phyloP scores from a whole-genome alignment of 2,113 vertebrate species.

The Onychostruthus taczanowskii region DNA sequence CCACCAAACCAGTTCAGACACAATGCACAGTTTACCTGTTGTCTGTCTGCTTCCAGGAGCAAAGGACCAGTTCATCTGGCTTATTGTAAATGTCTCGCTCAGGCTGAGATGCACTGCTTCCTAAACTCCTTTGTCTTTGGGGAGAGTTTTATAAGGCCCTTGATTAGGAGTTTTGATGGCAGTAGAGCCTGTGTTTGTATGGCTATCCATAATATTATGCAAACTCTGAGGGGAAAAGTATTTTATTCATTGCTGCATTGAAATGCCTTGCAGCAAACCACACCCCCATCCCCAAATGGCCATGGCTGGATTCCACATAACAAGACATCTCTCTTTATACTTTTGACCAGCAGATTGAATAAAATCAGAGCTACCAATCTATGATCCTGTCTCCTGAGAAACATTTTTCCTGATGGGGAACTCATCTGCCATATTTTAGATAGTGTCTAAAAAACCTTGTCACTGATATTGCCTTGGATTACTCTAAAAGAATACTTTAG shows the following conservation, averaged over 20 bases:
- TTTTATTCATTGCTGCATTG: not conserved
- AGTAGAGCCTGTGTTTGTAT: not conserved
- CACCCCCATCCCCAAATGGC: not conserved
- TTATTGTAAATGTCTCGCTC: not conserved
- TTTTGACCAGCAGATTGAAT: not conserved
- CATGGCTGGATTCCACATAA: not conserved
- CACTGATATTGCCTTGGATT: not conserved
- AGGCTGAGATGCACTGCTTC: constrained; percentile 10
- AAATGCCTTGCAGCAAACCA: not conserved
- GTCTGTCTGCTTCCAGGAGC: constrained; percentile 41
- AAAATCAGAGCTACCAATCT: not conserved
- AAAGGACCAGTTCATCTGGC: not conserved
- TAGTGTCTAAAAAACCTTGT: not conserved
- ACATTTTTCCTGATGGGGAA: not conserved
- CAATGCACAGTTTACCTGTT: constrained; percentile 31
- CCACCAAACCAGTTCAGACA: constrained; percentile 61
- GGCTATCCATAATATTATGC: not conserved
- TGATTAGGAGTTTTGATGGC: not conserved
- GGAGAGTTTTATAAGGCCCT: not conserved
- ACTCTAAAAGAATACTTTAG: not conserved
- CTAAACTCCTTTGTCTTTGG: not conserved
- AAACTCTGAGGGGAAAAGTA: not conserved
- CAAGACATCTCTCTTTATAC: not conserved
- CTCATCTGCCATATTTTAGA: not conserved
- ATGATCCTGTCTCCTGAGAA: not conserved